Evolutionary conservation across 2,113 vertebrate species (phyloP), one percentile per base, ranked within the genome.

Genomic region (Neolamprologus cancellatus): DNA sequence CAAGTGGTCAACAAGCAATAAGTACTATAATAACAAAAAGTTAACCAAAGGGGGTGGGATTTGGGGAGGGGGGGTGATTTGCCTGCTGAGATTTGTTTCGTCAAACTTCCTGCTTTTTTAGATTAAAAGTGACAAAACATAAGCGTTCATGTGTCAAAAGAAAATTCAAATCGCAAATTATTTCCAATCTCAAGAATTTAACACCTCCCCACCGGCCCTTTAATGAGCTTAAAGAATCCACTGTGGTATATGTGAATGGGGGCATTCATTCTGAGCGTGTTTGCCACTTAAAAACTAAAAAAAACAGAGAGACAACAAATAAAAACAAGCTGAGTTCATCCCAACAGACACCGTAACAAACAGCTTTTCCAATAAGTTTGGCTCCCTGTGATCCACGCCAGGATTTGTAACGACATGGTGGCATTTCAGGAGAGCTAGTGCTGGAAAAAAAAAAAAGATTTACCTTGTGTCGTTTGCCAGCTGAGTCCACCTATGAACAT

Each of bases 401-500:
- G 55, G 48, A 18, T 82, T 84, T 85, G 36, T 84, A 50, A 55
- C 84, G 20, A 80, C 79, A 84, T 13, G 46, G 81, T 64, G 59
- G 84, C 44, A 55, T 74, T 83, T 80, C 53, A 82, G 74, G 39
- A 83, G 87, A 18, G 61, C 7, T 23, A 78, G 91, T 87, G 71
- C 36, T 86, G 80, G 50, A 23, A 86, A 88, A 78, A 82, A 79
- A 78, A 82, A 74, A 88, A 79, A 81, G 86, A 79, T 96, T 97
- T 96, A 99, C 98, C 98, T 98, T 98, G 98, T 92, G 98, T 98
- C 61, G 98, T 98, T 93, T 99, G 98, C 98, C 98, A 99, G 94
- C 98, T 98, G 89, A 98, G 96, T 95, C 98, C 98, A 92, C 98
- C 98, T 95, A 98, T 98, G 96, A 99, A 98, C 98, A 99, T 98